These are phyloP conservation scores for Coregonus ussuriensis DNA, from an alignment of 2,797 vertebrate species.

Conservation along the genomic window DNA sequence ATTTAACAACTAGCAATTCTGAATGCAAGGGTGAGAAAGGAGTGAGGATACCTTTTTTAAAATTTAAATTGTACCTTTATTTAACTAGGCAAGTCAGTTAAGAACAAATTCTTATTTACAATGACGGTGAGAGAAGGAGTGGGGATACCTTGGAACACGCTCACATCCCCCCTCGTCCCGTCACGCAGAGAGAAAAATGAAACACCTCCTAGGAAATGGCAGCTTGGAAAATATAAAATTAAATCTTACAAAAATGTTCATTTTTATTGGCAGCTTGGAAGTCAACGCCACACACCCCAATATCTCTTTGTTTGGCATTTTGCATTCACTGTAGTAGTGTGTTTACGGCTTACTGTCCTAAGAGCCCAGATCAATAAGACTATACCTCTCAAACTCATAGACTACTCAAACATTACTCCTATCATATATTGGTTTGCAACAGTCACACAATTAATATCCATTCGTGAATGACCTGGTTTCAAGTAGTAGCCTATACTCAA, in stretches of 20 bases:
- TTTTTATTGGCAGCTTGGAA: too few relatives aligned
- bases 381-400: neutral
- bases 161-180: neutral
- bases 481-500: neutral
- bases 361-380: neutral
- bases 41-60: too few relatives aligned
- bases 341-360: neutral
- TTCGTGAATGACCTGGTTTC: neutral
- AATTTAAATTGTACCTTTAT: too few relatives aligned
- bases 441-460: neutral
- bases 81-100: too few relatives aligned
- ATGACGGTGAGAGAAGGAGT: too few relatives aligned
- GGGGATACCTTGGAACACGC: too few relatives aligned
- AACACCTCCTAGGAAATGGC: too few relatives aligned
- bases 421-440: neutral
- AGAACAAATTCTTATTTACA: too few relatives aligned
- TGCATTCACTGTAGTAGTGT: neutral
- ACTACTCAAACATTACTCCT: neutral
- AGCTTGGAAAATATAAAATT: too few relatives aligned
- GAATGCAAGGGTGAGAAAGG: too few relatives aligned
- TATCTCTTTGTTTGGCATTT: neutral
- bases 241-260: too few relatives aligned
- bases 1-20: slow-evolving; percentile 23
- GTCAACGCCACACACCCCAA: too few relatives aligned
- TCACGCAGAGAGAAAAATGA: neutral